phyloP scores from a whole-genome alignment of 1,140 invertebrate genomes.

The Pseudomyrmex gracilis region DNA sequence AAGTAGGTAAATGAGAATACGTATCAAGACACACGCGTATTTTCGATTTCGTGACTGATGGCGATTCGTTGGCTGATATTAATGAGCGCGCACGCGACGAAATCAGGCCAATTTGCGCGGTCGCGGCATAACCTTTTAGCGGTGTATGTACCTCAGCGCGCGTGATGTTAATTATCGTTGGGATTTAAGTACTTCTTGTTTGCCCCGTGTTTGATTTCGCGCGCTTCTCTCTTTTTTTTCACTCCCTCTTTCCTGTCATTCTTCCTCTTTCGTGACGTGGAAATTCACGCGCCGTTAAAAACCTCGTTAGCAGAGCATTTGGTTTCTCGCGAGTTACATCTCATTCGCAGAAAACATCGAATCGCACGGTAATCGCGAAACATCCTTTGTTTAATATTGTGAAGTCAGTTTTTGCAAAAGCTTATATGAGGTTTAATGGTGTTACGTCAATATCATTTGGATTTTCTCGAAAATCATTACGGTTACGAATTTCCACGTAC shows the following conservation, averaged over 20 bases:
- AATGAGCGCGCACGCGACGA: constrained; percentile 35
- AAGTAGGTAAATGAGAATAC: constrained; percentile 17
- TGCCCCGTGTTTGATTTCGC: constrained; percentile 9
- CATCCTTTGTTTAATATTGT: not conserved
- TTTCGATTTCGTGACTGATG: constrained; percentile 30
- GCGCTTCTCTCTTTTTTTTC: no score
- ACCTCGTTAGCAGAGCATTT: not conserved
- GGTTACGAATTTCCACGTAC: no score
- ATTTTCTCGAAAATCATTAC: not conserved
- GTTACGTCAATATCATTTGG: constrained; percentile 18
- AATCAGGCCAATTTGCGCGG: constrained; percentile 46
- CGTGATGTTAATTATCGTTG: constrained; percentile 43
- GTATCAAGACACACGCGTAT: constrained; percentile 7
- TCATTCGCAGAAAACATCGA: no score
- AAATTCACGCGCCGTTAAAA: constrained; percentile 1
- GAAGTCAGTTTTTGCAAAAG: constrained; percentile 22
- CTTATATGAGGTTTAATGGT: constrained; percentile 36
- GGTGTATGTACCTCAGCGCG: not conserved
- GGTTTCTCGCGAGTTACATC: not conserved
- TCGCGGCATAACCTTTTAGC: constrained; percentile 25
- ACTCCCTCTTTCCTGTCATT: no score
- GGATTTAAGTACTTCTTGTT: not conserved
- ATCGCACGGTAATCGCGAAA: no score
- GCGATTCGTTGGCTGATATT: constrained; percentile 22
- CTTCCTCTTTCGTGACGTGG: not conserved